Base-by-base conservation (phyloP, 1,140 invertebrate genomes). In the Galleria mellonella region DNA sequence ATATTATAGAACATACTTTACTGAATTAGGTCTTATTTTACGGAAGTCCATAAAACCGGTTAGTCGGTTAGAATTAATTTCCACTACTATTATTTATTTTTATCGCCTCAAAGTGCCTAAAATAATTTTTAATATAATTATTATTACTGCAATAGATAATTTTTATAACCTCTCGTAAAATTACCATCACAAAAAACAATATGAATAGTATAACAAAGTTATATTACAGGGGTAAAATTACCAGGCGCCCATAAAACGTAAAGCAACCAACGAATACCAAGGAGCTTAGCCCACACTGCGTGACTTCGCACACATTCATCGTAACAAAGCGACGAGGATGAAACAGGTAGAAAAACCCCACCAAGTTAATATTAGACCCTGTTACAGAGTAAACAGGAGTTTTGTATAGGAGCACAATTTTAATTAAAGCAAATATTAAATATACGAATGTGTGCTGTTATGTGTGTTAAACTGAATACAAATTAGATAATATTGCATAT, bases 341-440 rank as follows among this genome's bases (percentile, higher is more conserved):
- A 48, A 61, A 63, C 68, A 73, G 66, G 71, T 73, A 77, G 56
- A 72, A 67, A 69, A 75, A 64, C 62, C 67, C 61, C 43, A 58
- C 53, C 50, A 35, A 55, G 59, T 51, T 62, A 64, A 66, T 69
- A 62, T 70, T 67, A 64, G 58, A 49, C 58, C 55, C 51, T 28
- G 60, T 56, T 54, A 60, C 48, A 47, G 41, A 62, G 44, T 46
- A 62, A 67, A 59, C 56, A 60, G 48, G 33, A 48, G 39, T 60
- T 50, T 57, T 55, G 50, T 51, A 50, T 49, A 46, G 13, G 41
- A 61, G 46, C 44, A 57, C 57, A 60, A 61, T 59, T 62, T 68
- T 68, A 62, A 69, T 61, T 66, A 66, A 64, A 68, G 46, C 58
- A 62, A 71, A 69, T 58, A 69, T 64, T 55, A 45, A 10, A 47